phyloP scores from a whole-genome alignment of 2,113 vertebrate species.

The Pardalotus punctatus region DNA sequence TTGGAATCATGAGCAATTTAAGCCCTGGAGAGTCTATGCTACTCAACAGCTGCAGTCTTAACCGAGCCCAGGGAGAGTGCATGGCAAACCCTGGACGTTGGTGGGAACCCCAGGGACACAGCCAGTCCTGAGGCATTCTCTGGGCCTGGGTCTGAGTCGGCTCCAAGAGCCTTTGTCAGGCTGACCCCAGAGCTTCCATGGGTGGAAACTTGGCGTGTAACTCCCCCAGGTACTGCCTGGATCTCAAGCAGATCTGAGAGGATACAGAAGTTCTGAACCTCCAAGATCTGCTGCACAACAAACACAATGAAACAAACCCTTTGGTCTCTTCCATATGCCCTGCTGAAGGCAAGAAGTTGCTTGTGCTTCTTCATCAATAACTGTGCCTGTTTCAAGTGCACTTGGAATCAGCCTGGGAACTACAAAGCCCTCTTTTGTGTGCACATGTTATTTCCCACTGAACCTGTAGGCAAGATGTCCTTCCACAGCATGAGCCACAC shows the following conservation, averaged over 20 bases:
- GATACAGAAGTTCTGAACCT: background rate
- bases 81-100: background rate
- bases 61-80: background rate
- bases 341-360: background rate
- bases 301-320: background rate
- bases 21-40: background rate
- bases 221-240: background rate
- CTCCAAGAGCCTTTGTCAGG: background rate
- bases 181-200: background rate
- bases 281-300: background rate
- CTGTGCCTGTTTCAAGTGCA: background rate
- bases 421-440: background rate
- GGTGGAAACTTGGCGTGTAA: accelerated
- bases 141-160: accelerated
- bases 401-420: background rate
- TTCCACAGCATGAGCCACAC: background rate
- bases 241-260: background rate
- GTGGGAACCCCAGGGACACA: background rate
- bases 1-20: background rate
- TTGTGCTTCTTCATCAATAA: background rate
- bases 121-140: accelerated
- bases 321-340: background rate
- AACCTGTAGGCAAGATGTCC: background rate
- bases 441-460: background rate
- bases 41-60: background rate